Base-by-base conservation (phyloP, 37 sponge, comb jelly and placozoan genomes). In the Beroe forskalii region DNA sequence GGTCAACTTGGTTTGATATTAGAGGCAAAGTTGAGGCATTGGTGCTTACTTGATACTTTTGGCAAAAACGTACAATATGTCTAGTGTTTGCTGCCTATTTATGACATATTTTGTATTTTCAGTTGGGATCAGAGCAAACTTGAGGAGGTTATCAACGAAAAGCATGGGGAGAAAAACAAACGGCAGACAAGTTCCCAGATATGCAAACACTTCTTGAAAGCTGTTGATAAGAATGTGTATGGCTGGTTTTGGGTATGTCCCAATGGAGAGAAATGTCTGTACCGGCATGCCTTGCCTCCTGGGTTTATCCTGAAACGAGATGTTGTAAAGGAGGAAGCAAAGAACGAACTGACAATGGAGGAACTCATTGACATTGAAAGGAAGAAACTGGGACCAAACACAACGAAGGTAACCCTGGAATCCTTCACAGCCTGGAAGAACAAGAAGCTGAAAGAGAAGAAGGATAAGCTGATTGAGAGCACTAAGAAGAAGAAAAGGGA, bases 181-280 rank as follows among this genome's bases (percentile, higher is more conserved):
- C 62, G 67, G 0, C 94, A 92, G 41, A 94, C 94, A 32, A 97
- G 76, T 40, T 32, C 30, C 17, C 90, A 97, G 96, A 95, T 98
- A 1, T 98, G 99, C 83, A 96, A 96, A 76, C 93, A 95, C 89
- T 98, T 98, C 75, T 93, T 98, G 12, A 91, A 94, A n/a, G 99
- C 99, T 24, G 94, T 98, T 40, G 99, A 98, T 91, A 94, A 95
- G 86, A 91, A 39, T 35, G 37, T 96, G 12, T 98, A 98, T 93
- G 99, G 99, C 35, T 98, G 99, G 99, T 98, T 98, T 91, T 98
- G 99, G 99, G 93, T 92, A 89, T 98, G 99, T 62, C 99, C 99
- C 25, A 96, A 93, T 76, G 94, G 95, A 32, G 95, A 94, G 72
- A 94, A 92, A 62, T 98, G 99, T 76, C 92, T 94, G 32, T 98